Percentiles rank a stretch among this genome's conserved stretches.
Conservation (phyloP, 1,140 invertebrate species). For the Liolophura sinensis region DNA sequence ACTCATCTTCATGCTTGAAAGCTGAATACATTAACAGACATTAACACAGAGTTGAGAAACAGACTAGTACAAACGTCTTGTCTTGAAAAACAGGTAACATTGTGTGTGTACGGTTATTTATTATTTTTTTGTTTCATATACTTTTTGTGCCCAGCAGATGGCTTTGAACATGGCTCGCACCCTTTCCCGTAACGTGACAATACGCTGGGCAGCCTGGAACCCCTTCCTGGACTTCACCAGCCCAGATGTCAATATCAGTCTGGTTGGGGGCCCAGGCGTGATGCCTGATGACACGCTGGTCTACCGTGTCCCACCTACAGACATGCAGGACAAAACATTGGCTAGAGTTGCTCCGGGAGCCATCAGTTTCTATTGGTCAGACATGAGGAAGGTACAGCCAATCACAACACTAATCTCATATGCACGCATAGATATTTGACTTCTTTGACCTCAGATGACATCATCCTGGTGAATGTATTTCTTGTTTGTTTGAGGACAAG, state of each 20-base stretch:
- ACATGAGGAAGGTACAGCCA: too few relatives aligned
- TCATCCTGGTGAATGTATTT: too few relatives aligned
- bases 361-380: constrained; percentile 38
- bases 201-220: constrained; percentile 55
- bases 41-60: too few relatives aligned
- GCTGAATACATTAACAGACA: too few relatives aligned
- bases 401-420: too few relatives aligned
- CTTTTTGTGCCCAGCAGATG: constrained; percentile 22
- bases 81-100: too few relatives aligned
- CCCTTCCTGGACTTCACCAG: constrained; percentile 41
- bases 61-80: too few relatives aligned
- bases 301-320: constrained; percentile 44
- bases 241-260: constrained; percentile 32
- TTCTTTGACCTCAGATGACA: too few relatives aligned
- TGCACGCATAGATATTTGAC: too few relatives aligned
- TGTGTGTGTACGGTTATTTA: neutral
- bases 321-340: constrained; percentile 43
- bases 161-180: constrained; percentile 32
- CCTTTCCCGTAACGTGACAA: constrained; percentile 36
- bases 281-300: constrained; percentile 51
- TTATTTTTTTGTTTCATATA: neutral
- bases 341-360: constrained; percentile 40
- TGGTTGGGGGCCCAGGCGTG: constrained; percentile 41
- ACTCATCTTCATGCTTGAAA: too few relatives aligned
- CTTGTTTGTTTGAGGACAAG: too few relatives aligned